phyloP scores from a whole-genome alignment of 2,797 vertebrate genomes.

The Meda fulgida region DNA sequence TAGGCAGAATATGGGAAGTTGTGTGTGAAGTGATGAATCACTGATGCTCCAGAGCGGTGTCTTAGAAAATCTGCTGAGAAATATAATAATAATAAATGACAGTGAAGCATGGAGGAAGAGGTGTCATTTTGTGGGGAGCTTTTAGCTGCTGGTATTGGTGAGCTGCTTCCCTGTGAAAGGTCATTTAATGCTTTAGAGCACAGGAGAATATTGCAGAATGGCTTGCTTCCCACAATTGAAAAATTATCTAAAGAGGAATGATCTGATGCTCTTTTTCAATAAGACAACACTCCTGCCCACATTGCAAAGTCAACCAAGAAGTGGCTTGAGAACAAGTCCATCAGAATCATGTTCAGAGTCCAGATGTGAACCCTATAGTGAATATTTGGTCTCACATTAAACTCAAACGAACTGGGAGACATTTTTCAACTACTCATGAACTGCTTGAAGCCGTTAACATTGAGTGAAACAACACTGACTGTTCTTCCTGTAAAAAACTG shows the following conservation, averaged over 20 bases:
- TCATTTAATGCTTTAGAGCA: not conserved
- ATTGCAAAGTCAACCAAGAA: not conserved
- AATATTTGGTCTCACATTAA: not conserved
- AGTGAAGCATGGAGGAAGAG: not conserved
- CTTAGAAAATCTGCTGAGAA: not conserved
- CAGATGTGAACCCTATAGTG: not conserved
- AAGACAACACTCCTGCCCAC: not conserved
- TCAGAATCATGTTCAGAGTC: not conserved
- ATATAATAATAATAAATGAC: not conserved
- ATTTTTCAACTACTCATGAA: not conserved
- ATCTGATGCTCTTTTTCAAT: not conserved
- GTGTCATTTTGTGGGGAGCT: not conserved
- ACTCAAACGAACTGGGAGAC: no score
- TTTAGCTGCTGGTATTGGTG: not conserved
- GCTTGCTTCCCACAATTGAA: not conserved
- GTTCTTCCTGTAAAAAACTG: no score
- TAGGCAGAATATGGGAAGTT: no score
- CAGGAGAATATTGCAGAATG: not conserved
- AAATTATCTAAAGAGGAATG: not conserved
- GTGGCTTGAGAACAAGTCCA: not conserved
- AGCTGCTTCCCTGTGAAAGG: not conserved
- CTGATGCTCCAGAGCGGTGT: no score
- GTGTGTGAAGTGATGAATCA: no score
- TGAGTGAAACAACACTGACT: no score
- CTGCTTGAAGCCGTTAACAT: no score